phyloP scores from a whole-genome alignment of 2,888 invertebrate species.

The Drosophila anomalata region DNA sequence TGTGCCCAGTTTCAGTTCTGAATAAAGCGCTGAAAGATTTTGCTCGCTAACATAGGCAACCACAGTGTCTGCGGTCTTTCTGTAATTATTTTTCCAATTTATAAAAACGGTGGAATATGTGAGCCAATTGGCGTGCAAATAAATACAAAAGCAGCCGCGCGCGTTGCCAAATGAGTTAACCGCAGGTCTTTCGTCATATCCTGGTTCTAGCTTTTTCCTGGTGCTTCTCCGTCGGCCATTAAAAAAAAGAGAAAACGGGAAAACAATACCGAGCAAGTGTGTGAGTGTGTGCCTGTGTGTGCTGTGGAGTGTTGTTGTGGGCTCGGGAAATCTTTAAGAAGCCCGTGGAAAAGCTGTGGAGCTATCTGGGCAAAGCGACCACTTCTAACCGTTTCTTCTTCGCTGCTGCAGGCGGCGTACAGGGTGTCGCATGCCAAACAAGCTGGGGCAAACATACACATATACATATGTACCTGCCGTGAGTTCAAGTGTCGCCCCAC shows the following conservation, averaged over 20 bases:
- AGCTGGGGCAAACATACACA: slow-evolving; percentile 36
- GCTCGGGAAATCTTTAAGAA: slow-evolving; percentile 40
- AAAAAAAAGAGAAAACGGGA: slow-evolving; percentile 62
- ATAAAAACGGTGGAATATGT: slow-evolving; percentile 26
- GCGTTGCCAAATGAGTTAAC: not conserved
- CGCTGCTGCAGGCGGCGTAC: slow-evolving; percentile 41
- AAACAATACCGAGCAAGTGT: slow-evolving; percentile 44
- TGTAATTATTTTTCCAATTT: slow-evolving; percentile 38
- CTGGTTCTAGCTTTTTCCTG: slow-evolving; percentile 13
- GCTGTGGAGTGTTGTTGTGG: slow-evolving; percentile 64
- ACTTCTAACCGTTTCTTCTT: slow-evolving; percentile 12
- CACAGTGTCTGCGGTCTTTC: slow-evolving; percentile 32
- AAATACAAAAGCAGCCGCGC: slow-evolving; percentile 10
- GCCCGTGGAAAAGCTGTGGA: slow-evolving; percentile 30
- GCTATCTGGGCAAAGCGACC: slow-evolving; percentile 13
- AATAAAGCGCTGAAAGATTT: not conserved
- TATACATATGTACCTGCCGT: slow-evolving; percentile 58
- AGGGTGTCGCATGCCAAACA: slow-evolving; percentile 57
- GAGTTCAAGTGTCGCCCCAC: slow-evolving; percentile 47
- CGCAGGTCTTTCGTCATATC: not conserved
- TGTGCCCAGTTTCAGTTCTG: not conserved
- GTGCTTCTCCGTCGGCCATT: slow-evolving; percentile 63
- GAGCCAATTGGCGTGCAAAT: slow-evolving; percentile 8
- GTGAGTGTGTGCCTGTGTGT: slow-evolving; percentile 32
- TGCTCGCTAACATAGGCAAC: slow-evolving; percentile 1